Base-by-base conservation (phyloP, 2,797 vertebrate genomes). In the Sciaenops ocellatus region DNA sequence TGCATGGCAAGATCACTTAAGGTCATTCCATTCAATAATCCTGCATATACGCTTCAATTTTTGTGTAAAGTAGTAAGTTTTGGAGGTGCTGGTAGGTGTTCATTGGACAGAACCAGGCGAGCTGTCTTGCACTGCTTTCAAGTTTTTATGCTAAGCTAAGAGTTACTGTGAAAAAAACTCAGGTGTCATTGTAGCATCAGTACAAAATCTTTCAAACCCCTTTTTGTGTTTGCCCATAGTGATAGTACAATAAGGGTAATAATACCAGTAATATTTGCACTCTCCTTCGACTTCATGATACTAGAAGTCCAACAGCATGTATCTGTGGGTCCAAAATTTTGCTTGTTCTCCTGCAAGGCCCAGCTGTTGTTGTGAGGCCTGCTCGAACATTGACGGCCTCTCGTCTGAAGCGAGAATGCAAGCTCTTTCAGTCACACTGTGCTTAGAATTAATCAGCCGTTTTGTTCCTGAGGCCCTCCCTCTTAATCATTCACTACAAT, bases 371-470 rank as follows among this genome's bases (percentile, higher is more conserved):
- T 41, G 54, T 46, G 41, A 55, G 56, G 61, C 55, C 83, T 6
- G 60, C 61, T 70, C 52, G 54, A 71, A 72, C 68, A 13, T 65
- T 57, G 80, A 72, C 84, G 47, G 86, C 73, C 54, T 71, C 87
- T 83, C 78, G 44, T 89, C 72, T 71, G 41, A 80, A 73, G 60
- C 28, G 9, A 81, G 86, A 90, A 80, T 60, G n/a, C 9, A 1
- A 85, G 82, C 85, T 90, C 85, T 79, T 91, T 94, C 86, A 82
- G 78, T 73, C 85, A 63, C 85, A 59, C 63, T 71, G 78, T 73
- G 84, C 78, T 68, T 1, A 41, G 90, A 93, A 94, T 93, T 91
- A 92, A 94, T 94, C 86, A 87, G 80, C 67, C 82, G 78, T 85
- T 93, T 92, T 90, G 80, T 93, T 89, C 76, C 69, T 13, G 72